Percentiles rank a stretch among this genome's conserved stretches.
Evolutionary conservation across 1,140 invertebrate species (phyloP).

Genomic region (Saccostrea cuccullata): DNA sequence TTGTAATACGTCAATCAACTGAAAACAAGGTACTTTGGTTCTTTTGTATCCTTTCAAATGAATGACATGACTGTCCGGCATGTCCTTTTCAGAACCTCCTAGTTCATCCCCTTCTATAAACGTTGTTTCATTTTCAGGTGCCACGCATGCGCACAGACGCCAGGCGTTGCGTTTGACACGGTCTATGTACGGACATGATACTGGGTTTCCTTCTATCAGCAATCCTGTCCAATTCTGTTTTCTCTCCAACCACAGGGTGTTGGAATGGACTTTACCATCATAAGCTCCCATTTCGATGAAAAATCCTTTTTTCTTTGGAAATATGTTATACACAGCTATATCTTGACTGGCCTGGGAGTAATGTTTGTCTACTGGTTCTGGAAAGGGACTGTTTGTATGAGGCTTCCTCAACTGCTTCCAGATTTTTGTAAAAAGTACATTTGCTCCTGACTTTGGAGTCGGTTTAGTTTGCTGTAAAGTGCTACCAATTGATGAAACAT

Average conservation of each 20-base stretch:
- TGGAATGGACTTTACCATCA: neutral
- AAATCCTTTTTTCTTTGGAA: conserved; percentile 35
- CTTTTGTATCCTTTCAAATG: neutral
- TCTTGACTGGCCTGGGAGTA: conserved; percentile 37
- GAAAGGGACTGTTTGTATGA: neutral
- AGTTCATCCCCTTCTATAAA: neutral
- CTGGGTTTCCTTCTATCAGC: neutral
- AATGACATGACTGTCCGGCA: neutral
- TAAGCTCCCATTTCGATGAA: conserved; percentile 48
- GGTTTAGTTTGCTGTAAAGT: neutral
- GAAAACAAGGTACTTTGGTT: neutral
- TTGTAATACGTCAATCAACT: neutral
- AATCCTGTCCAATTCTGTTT: conserved; percentile 26
- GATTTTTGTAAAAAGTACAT: neutral
- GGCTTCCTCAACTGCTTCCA: neutral
- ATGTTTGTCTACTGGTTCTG: neutral
- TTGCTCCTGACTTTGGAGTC: neutral
- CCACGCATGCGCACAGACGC: neutral
- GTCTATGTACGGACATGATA: neutral
- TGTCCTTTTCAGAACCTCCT: neutral
- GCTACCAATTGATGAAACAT: neutral
- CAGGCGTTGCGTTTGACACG: neutral
- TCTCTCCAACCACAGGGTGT: conserved; percentile 41
- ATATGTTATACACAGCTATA: conserved; percentile 12
- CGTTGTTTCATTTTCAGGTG: neutral